Percentiles rank a stretch among this genome's conserved stretches.
Evolutionary conservation across 2,888 invertebrate genomes (phyloP).

Genomic region (Pogonocherus hispidulus): DNA sequence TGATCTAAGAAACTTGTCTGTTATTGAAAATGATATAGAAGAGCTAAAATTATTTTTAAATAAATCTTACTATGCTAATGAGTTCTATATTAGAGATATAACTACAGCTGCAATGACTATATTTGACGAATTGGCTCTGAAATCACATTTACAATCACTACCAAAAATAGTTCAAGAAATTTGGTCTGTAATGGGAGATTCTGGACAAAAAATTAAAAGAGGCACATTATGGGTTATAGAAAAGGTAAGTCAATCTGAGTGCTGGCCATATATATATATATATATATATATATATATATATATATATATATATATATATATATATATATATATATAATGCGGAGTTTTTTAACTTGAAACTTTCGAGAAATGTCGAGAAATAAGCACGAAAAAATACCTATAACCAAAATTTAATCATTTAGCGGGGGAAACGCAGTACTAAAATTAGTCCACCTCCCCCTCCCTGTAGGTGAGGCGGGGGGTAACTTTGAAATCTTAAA

Average conservation of each 20-base stretch:
- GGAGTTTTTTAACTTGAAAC: too few relatives aligned
- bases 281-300: too few relatives aligned
- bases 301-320: too few relatives aligned
- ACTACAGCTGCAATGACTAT: constrained; percentile 79
- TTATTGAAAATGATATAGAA: constrained; percentile 81
- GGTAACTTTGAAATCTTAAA: too few relatives aligned
- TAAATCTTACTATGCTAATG: constrained; percentile 83
- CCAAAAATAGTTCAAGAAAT: constrained; percentile 86
- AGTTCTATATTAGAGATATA: constrained; percentile 86
- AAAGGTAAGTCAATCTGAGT: constrained; percentile 72
- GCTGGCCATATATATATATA: too few relatives aligned
- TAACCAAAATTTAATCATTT: too few relatives aligned
- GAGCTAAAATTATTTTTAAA: constrained; percentile 80
- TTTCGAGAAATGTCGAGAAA: too few relatives aligned
- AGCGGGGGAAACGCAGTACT: too few relatives aligned
- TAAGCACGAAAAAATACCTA: too few relatives aligned
- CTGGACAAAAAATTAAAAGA: constrained; percentile 82
- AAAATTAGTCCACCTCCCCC: too few relatives aligned
- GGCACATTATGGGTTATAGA: constrained; percentile 83
- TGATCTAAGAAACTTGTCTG: constrained; percentile 79
- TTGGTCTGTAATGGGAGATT: constrained; percentile 89
- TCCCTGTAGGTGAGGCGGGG: too few relatives aligned
- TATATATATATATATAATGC: too few relatives aligned
- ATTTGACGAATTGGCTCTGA: constrained; percentile 83
- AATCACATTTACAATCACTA: constrained; percentile 82